Evolutionary conservation across 2,113 vertebrate species (phyloP).

Genomic region (Anoura caudifer): DNA sequence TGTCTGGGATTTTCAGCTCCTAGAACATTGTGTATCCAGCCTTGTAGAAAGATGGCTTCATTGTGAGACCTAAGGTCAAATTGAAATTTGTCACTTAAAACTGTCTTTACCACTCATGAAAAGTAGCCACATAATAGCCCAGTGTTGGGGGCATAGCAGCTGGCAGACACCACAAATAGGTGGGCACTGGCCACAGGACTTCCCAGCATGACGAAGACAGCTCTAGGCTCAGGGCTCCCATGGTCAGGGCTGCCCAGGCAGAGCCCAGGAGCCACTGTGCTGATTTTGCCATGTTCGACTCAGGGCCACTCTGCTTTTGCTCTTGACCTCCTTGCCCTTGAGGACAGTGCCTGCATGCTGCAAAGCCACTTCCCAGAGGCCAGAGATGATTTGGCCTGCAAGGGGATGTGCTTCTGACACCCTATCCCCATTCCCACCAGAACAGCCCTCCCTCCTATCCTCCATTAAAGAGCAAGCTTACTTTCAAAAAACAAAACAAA

Average conservation of each 20-base stretch:
- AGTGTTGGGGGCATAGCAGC: neutral
- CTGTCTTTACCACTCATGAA: neutral
- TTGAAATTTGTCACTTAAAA: constrained; percentile 34
- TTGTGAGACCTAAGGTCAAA: neutral
- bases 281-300: neutral
- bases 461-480: neutral
- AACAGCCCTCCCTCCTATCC: neutral
- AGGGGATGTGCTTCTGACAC: neutral
- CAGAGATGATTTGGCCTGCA: neutral
- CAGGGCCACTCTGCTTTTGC: neutral
- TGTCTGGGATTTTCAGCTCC: neutral
- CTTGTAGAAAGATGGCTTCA: neutral
- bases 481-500: neutral
- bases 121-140: neutral
- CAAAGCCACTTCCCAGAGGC: neutral
- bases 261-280: neutral
- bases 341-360: neutral
- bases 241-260: neutral
- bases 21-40: neutral
- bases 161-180: neutral
- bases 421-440: neutral
- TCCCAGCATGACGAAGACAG: neutral
- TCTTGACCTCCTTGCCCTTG: neutral
- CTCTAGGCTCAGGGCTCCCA: neutral
- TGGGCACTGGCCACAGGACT: neutral